Percentiles rank a stretch among this genome's conserved stretches.
These are phyloP conservation scores for Oegoconia quadripuncta DNA, from an alignment of 2,888 invertebrate species.

Conservation along the genomic window DNA sequence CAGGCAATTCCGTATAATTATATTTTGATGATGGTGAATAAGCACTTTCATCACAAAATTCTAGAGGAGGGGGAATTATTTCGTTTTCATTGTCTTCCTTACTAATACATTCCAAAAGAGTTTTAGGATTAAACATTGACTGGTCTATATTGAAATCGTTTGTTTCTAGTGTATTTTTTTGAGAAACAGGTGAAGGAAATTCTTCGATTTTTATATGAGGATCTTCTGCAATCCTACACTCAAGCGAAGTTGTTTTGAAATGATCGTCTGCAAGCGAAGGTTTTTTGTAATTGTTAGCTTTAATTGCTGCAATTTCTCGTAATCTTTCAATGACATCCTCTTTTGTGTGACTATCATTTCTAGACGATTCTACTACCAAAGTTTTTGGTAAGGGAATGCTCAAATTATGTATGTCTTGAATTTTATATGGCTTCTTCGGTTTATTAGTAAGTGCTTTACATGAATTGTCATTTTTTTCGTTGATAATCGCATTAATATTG, in stretches of 20 bases:
- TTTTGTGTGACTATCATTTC: background rate
- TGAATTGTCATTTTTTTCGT: slow-evolving; percentile 5
- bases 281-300: too few species aligned
- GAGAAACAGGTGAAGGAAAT: slow-evolving; percentile 4
- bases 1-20: slow-evolving; percentile 4
- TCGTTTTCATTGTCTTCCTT: slow-evolving; percentile 28
- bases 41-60: slow-evolving; percentile 39
- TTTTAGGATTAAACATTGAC: slow-evolving; percentile 59
- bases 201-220: too few species aligned
- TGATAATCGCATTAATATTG: slow-evolving; percentile 8
- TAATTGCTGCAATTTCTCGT: too few species aligned
- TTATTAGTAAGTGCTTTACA: slow-evolving; percentile 19
- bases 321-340: background rate
- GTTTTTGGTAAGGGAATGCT: slow-evolving; percentile 32
- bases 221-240: too few species aligned
- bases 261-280: too few species aligned
- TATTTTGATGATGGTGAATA: slow-evolving; percentile 22
- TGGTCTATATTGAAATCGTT: slow-evolving; percentile 38
- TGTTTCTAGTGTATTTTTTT: slow-evolving; percentile 3
- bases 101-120: slow-evolving; percentile 43
- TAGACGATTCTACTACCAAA: slow-evolving; percentile 18
- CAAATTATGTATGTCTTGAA: slow-evolving; percentile 47
- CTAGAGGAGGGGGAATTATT: slow-evolving; percentile 53
- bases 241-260: too few species aligned
- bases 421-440: slow-evolving; percentile 49